A percentile compares a stretch with the other conserved stretches of the same genome.
Evolutionary conservation across 2,797 vertebrate genomes (phyloP).

Genomic region (Rhabdophis nuchalis): DNA sequence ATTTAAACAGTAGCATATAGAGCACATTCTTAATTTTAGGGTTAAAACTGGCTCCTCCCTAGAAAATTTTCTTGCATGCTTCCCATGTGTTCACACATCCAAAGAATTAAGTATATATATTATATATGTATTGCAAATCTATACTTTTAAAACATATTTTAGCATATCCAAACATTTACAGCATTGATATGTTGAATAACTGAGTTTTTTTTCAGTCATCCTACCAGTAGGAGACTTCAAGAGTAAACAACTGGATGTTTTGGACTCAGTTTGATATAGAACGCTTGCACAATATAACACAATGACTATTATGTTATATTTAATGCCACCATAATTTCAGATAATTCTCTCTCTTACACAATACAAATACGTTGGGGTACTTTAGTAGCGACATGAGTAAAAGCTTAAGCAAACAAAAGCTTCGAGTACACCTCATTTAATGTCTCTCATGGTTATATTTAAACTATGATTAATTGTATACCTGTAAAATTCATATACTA

Average conservation of each 20-base stretch:
- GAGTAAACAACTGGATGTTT: not conserved
- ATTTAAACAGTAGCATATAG: not conserved
- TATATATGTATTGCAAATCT: not conserved
- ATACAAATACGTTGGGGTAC: constrained; percentile 30
- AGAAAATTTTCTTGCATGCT: not conserved
- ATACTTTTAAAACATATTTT: not conserved
- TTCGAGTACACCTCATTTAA: constrained; percentile 26
- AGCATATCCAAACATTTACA: constrained; percentile 2
- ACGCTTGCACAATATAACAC: constrained; percentile 14
- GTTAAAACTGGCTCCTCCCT: not conserved
- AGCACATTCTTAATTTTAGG: not conserved
- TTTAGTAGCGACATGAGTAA: constrained; percentile 21
- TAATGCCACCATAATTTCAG: constrained; percentile 51
- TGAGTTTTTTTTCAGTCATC: constrained; percentile 3
- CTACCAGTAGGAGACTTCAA: constrained; percentile 20
- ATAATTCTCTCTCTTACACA: constrained; percentile 51
- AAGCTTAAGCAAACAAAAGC: constrained; percentile 33
- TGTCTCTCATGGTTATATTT: constrained; percentile 19
- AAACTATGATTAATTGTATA: constrained; percentile 38
- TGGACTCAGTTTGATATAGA: constrained; percentile 38
- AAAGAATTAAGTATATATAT: not conserved
- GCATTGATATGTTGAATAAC: not conserved
- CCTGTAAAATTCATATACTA: constrained; percentile 28
- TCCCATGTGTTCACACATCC: not conserved
- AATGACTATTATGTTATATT: constrained; percentile 37